Evolutionary conservation across 2,797 vertebrate species (phyloP), one percentile per base, ranked within the genome.

Genomic region (Eulemur albifrons): DNA sequence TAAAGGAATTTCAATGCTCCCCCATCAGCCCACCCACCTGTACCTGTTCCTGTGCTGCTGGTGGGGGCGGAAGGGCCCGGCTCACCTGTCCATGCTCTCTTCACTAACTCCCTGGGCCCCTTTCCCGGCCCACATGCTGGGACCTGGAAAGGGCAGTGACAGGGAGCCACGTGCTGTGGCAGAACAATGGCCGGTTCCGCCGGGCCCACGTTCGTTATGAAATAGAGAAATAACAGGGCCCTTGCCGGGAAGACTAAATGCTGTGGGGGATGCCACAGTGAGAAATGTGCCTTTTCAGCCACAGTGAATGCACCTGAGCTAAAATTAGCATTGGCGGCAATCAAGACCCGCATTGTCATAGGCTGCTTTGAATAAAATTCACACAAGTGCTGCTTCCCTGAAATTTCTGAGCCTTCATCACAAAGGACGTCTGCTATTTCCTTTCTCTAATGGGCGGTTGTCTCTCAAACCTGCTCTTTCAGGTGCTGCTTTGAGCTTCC

Each of bases 321-420:
- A 92, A 83, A 43, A 79, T 79, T 32, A 69, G 76, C 32, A 25
- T 38, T 4, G 1, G 35, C 54, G 32, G 70, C 65, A 18, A 59
- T 72, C 32, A n/a, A 23, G 75, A 40, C 20, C 45, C 25, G 9
- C 11, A 6, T 27, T 25, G 32, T 82, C 8, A 3, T 17, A 2
- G 57, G 43, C 75, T 50, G 48, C 82, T 96, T 82, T 88, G 85
- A 95, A 59, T 54, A 70, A 84, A 85, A 75, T 52, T 32, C 43
- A 70, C 21, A 52, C 30, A 80, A 2, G 11, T 52, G 70, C 45
- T n/a, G 9, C 27, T 48, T 59, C 27, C 40, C 79, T 73, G 57
- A 83, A 69, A 70, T 38, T 25, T 35, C 54, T 25, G 20, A 6
- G 18, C 18, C 43, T 70, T 59, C 3, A 11, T 59, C 52, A 50